A percentile compares a stretch with the other conserved stretches of the same genome.
Evolutionary conservation across 2,888 invertebrate species (phyloP).

Genomic region (Anagyrus pseudococci): DNA sequence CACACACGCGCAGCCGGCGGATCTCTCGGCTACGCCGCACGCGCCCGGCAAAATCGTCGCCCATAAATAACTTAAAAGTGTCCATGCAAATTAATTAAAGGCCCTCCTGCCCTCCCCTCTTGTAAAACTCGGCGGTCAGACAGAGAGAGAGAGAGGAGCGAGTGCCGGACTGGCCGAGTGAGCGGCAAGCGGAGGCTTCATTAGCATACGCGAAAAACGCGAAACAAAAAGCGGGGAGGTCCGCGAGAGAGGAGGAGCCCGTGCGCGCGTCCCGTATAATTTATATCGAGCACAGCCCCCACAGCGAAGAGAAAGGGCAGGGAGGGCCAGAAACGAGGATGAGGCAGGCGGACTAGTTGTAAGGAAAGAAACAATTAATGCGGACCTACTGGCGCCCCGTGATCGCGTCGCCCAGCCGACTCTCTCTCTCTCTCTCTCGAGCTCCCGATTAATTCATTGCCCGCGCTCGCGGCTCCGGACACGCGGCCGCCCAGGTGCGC

Average conservation of each 20-base stretch:
- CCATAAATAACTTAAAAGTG: constrained; percentile 30
- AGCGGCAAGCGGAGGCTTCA: too few relatives aligned
- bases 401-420: constrained; percentile 3
- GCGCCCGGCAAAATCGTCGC: too few relatives aligned
- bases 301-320: background rate
- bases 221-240: background rate
- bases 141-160: too few relatives aligned
- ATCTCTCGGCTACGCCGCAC: too few relatives aligned
- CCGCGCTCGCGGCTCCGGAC: constrained; percentile 40
- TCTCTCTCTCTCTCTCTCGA: constrained; percentile 46
- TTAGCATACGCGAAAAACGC: constrained; percentile 20
- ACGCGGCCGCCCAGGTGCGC: constrained; percentile 48
- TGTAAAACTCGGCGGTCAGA: background rate
- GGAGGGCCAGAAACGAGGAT: background rate
- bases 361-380: constrained; percentile 32
- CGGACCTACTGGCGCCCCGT: background rate
- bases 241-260: background rate
- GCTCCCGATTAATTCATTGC: constrained; percentile 51
- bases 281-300: constrained; percentile 8
- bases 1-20: too few relatives aligned
- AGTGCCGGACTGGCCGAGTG: too few relatives aligned
- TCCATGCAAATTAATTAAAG: constrained; percentile 33
- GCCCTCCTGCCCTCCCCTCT: background rate
- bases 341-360: too few relatives aligned
- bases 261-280: constrained; percentile 3